These are phyloP conservation scores for Ceraclea dissimilis DNA, from an alignment of 2,888 invertebrate genomes.

Conservation along the genomic window DNA sequence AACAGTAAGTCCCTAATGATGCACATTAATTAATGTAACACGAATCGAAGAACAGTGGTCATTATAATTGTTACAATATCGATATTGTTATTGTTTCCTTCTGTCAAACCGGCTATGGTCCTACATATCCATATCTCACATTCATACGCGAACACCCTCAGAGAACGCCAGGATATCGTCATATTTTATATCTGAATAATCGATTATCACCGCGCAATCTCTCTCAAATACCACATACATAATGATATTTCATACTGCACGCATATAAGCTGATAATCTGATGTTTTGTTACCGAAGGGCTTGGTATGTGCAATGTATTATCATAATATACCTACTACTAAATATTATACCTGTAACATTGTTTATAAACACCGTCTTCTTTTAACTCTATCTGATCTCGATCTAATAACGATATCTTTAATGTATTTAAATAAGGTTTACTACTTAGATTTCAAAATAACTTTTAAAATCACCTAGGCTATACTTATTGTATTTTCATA, in stretches of 20 bases:
- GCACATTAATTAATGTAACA: background rate
- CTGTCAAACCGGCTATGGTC: background rate
- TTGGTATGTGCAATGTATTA: background rate
- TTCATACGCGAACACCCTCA: background rate
- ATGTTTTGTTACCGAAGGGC: background rate
- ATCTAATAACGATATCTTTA: too few relatives aligned
- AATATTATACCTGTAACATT: too few relatives aligned
- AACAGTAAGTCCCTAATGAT: background rate
- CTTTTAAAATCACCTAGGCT: too few relatives aligned
- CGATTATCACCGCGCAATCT: background rate
- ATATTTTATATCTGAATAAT: background rate
- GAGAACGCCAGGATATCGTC: conserved; percentile 2
- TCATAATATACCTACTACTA: too few relatives aligned
- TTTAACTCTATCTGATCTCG: too few relatives aligned
- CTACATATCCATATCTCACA: background rate
- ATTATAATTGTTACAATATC: background rate
- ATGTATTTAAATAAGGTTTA: too few relatives aligned
- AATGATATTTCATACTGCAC: background rate
- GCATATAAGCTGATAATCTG: conserved; percentile 1
- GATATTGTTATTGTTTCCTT: background rate
- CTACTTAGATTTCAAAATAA: too few relatives aligned
- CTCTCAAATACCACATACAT: background rate
- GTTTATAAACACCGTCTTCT: too few relatives aligned
- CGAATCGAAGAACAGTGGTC: background rate
- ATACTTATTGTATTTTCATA: too few relatives aligned